phyloP scores from a whole-genome alignment of 2,797 vertebrate species.

The Psittacula echo region DNA sequence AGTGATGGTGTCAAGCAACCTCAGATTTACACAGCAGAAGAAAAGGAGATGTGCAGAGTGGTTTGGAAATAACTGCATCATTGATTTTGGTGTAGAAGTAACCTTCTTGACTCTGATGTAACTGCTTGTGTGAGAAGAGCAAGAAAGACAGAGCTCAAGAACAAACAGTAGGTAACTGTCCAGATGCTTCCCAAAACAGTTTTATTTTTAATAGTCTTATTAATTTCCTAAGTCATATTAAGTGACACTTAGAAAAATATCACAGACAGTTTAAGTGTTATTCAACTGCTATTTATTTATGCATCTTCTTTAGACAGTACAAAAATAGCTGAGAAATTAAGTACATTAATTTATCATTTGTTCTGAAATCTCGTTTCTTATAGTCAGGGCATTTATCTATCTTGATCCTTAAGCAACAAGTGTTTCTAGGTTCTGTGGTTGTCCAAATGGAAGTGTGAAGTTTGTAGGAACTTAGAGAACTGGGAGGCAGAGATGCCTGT shows the following conservation, averaged over 20 bases:
- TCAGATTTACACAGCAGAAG: not conserved
- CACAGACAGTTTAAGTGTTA: not conserved
- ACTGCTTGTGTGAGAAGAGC: not conserved
- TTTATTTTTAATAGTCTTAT: not conserved
- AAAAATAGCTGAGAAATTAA: not conserved
- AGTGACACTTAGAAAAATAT: not conserved
- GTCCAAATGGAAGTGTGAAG: not conserved
- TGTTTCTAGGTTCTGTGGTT: not conserved
- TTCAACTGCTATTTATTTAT: slow-evolving; percentile 3
- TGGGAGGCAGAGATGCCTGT: not conserved
- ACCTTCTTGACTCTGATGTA: not conserved
- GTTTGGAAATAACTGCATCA: not conserved
- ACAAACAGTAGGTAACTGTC: not conserved
- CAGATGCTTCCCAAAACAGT: not conserved
- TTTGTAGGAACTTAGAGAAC: not conserved
- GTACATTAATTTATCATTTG: not conserved
- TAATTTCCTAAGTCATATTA: not conserved
- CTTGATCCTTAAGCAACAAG: not conserved
- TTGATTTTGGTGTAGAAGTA: not conserved
- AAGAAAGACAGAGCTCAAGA: not conserved
- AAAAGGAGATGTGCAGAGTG: not conserved
- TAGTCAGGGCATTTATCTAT: not conserved
- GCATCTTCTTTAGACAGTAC: not conserved
- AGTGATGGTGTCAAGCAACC: not conserved
- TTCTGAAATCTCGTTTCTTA: not conserved